These are phyloP conservation scores for Dryobota labecula DNA, from an alignment of 2,888 invertebrate species.

Conservation along the genomic window DNA sequence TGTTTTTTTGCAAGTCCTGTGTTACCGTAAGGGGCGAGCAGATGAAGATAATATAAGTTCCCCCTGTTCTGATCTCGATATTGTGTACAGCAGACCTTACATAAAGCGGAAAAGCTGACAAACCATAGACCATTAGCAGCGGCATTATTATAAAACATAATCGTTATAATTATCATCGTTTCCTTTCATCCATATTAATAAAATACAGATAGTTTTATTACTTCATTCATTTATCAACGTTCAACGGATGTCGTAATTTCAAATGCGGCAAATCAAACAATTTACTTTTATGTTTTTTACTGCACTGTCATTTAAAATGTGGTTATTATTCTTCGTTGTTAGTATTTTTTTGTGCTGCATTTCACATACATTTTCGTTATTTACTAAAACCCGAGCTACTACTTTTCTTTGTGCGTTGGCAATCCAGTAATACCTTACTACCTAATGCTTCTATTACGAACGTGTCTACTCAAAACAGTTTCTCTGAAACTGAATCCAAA, in stretches of 20 bases:
- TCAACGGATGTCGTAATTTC: conserved; percentile 57
- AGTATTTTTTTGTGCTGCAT: neutral
- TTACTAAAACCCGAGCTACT: neutral
- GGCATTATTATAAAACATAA: neutral
- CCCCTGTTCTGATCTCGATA: neutral
- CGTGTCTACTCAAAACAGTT: conserved; percentile 10
- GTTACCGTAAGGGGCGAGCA: neutral
- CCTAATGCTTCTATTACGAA: neutral
- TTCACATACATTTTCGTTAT: neutral
- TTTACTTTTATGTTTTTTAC: conserved; percentile 52
- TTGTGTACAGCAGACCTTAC: neutral
- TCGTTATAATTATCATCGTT: conserved; percentile 13
- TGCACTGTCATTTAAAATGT: conserved; percentile 22
- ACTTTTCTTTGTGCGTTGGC: conserved; percentile 1
- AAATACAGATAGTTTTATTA: conserved; percentile 36
- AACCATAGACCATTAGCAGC: neutral
- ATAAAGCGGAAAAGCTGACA: neutral
- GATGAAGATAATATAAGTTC: neutral
- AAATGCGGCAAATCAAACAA: conserved; percentile 50
- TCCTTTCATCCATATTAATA: conserved; percentile 17
- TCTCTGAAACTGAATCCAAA: conserved; percentile 19
- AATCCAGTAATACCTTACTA: neutral
- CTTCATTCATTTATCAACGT: conserved; percentile 29
- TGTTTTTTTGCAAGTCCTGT: neutral
- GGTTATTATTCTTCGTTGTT: conserved; percentile 21